Evolutionary conservation across 1,140 invertebrate genomes (phyloP), one percentile per base, ranked within the genome.

Genomic region (Ostrea edulis): DNA sequence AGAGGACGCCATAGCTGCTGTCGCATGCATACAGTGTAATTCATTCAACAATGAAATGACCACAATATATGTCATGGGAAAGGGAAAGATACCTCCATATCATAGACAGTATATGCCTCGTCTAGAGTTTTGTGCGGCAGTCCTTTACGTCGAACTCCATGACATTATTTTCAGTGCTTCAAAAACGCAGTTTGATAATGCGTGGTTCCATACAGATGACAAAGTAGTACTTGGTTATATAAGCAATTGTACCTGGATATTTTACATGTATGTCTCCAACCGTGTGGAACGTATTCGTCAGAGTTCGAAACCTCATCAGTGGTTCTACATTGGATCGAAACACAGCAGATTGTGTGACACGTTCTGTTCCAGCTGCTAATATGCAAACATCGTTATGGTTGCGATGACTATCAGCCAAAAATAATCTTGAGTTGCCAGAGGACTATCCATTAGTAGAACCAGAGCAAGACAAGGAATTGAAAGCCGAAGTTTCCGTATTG

Each of bases 51-150:
- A n/a, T n/a, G 55, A 86, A 85, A 25, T 89, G 86, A 52, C 17
- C 89, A 22, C 84, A 86, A 85, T 44, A 86, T 22, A 83, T 87
- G 9, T n/a, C 35, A 1, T 58, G 35, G 35, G 35, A 44, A 44
- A 44, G 5, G 35, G 1, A 2, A 44, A 44, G 35, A 5, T 44
- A 5, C 2, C 5, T 44, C 35, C 35, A 44, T 44, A 1, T 44
- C 35, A 82, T 55, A 81, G 87, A 35, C 62, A 86, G 29, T 89
- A 87, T 11, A 89, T 58, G 22, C 86, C 82, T 44, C 83, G 62
- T 8, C 62, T 89, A 20, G 86, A 90, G 52, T 62, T 88, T 29
- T 86, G 86, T 82, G 89, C 86, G 0, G 84, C 89, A 44, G 35
- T 2, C 35, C 35, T 44, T 44, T 44, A 1, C 4, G 86, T 58